These are phyloP conservation scores for Ictidomys tridecemlineatus DNA, from an alignment of 2,113 vertebrate genomes.

Conservation along the genomic window DNA sequence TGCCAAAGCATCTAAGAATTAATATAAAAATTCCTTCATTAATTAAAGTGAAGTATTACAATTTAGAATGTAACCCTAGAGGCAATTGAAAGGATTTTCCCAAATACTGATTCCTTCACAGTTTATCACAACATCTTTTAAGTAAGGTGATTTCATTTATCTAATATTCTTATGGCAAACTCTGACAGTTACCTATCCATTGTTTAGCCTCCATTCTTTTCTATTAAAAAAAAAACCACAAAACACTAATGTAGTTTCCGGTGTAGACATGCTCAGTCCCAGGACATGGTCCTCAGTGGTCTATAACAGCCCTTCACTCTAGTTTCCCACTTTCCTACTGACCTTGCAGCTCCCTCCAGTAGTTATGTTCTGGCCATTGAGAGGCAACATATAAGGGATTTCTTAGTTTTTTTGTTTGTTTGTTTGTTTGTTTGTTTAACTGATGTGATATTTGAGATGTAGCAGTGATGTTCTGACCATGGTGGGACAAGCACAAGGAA, in stretches of 20 bases:
- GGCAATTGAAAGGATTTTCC: background rate
- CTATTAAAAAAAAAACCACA: background rate
- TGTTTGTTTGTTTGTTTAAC: background rate
- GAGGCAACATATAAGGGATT: background rate
- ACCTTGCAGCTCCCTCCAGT: background rate
- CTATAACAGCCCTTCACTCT: background rate
- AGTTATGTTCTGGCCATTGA: background rate
- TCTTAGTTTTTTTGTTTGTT: background rate
- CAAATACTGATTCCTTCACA: background rate
- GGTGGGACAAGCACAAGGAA: background rate
- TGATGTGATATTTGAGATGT: background rate
- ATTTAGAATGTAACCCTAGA: background rate
- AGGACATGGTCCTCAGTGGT: background rate
- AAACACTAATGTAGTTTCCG: background rate
- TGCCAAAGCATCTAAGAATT: background rate
- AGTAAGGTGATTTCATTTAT: background rate
- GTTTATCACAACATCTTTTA: background rate
- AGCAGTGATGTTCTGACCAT: background rate
- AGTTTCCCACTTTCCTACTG: background rate
- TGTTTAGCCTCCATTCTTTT: background rate
- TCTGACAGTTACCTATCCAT: background rate
- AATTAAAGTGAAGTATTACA: slow-evolving; percentile 43
- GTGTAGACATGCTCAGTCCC: background rate
- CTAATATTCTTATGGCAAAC: background rate
- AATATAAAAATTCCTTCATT: background rate